Conservation (phyloP, 2,888 invertebrate species). For the Gymnocheta viridis region DNA sequence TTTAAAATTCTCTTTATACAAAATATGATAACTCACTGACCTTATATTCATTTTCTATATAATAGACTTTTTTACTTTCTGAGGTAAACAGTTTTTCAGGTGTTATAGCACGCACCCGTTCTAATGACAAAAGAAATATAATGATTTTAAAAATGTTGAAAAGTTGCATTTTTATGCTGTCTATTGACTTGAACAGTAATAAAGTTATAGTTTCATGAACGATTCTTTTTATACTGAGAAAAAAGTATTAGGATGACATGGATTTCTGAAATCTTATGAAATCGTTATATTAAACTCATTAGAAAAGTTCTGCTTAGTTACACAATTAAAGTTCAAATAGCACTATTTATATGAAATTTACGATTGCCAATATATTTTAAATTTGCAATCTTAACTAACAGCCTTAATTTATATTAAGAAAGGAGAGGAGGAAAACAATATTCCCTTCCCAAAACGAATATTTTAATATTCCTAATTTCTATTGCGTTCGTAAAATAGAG, state of each 20-base stretch:
- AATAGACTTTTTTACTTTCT: conserved; percentile 18
- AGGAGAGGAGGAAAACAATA: too few relatives aligned
- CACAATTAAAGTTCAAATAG: too few relatives aligned
- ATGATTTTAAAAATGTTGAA: not conserved
- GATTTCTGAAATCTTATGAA: too few relatives aligned
- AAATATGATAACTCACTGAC: not conserved
- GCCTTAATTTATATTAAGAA: too few relatives aligned
- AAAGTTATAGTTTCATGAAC: not conserved
- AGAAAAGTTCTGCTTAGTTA: too few relatives aligned
- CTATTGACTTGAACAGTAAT: not conserved
- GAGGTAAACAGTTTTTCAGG: conserved; percentile 22
- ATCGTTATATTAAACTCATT: too few relatives aligned
- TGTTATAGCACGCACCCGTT: not conserved
- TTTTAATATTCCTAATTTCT: too few relatives aligned
- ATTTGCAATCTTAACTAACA: too few relatives aligned
- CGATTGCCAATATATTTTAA: too few relatives aligned
- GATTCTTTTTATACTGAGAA: not conserved
- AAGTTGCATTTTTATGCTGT: not conserved
- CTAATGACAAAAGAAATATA: not conserved
- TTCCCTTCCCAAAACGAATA: too few relatives aligned
- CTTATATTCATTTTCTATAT: conserved; percentile 40
- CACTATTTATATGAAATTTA: too few relatives aligned
- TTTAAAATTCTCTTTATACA: not conserved
- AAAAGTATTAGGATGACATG: not conserved
- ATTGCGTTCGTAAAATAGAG: too few relatives aligned